phyloP scores from a whole-genome alignment of 1,140 invertebrate genomes.

The Ericerus pela region DNA sequence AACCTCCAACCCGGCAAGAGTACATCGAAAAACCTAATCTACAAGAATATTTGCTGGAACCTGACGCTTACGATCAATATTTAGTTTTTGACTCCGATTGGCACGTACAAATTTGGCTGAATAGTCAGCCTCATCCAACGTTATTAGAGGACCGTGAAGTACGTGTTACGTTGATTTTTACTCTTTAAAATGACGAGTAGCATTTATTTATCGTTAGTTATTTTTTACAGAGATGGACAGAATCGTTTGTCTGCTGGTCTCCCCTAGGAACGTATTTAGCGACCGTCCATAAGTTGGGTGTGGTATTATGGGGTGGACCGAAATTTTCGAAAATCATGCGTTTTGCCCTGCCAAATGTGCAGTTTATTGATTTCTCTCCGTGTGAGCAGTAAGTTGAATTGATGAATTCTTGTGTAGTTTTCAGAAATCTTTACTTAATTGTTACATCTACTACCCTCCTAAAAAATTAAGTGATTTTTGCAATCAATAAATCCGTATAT shows the following conservation, averaged over 20 bases:
- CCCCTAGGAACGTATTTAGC: constrained; percentile 89
- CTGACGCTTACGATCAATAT: constrained; percentile 90
- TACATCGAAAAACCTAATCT: constrained; percentile 81
- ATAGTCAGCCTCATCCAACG: constrained; percentile 73
- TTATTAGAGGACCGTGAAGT: constrained; percentile 69
- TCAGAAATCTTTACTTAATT: neutral
- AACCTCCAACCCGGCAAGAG: constrained; percentile 67
- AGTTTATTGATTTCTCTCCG: constrained; percentile 94
- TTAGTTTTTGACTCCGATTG: constrained; percentile 63
- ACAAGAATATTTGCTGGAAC: constrained; percentile 79
- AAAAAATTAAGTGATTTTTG: too few relatives aligned
- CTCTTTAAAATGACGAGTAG: constrained; percentile 26
- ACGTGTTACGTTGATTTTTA: constrained; percentile 26
- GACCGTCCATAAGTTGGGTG: constrained; percentile 88
- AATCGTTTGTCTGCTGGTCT: constrained; percentile 93
- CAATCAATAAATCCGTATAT: too few relatives aligned
- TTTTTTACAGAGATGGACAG: constrained; percentile 79
- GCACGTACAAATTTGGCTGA: constrained; percentile 71
- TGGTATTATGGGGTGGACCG: constrained; percentile 92
- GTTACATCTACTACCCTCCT: neutral
- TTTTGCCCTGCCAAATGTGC: constrained; percentile 79
- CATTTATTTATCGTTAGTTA: constrained; percentile 19
- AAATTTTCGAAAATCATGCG: constrained; percentile 81
- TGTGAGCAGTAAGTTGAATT: constrained; percentile 60
- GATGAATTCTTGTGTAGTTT: neutral